Conservation (phyloP, 2,113 vertebrate species). For the Cariama cristata region DNA sequence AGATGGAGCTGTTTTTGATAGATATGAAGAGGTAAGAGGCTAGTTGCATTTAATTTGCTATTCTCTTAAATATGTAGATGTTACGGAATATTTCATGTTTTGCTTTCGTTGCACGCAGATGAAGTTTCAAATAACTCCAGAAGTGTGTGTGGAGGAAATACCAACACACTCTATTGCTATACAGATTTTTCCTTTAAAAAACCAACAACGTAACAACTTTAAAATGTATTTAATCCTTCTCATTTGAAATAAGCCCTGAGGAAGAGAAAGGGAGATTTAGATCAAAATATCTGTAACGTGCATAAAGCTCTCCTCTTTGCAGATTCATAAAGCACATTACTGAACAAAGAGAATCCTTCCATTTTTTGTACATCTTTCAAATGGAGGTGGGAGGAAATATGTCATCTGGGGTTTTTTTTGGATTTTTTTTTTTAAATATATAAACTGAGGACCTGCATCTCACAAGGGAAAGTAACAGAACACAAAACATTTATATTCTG, state of each 20-base stretch:
- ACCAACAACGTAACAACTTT: not conserved
- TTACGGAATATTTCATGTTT: not conserved
- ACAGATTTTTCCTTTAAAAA: not conserved
- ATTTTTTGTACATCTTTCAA: not conserved
- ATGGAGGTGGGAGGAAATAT: not conserved
- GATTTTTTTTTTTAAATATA: not conserved
- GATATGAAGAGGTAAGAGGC: slow-evolving; percentile 94
- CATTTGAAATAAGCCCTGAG: slow-evolving; percentile 5
- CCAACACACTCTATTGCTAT: not conserved
- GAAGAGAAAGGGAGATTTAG: not conserved
- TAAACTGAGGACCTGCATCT: not conserved
- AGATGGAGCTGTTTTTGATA: slow-evolving; percentile 92
- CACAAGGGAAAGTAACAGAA: not conserved
- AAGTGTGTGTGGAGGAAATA: not conserved
- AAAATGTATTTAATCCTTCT: slow-evolving; percentile 12
- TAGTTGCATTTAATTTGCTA: not conserved
- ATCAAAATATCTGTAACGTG: not conserved
- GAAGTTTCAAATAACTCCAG: not conserved
- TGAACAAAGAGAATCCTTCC: not conserved
- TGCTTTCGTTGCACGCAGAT: not conserved
- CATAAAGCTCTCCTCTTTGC: not conserved
- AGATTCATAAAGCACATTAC: not conserved
- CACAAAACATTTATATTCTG: not conserved
- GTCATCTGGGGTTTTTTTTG: too few relatives aligned
- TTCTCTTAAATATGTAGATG: not conserved